Evolutionary conservation across 2,797 vertebrate genomes (phyloP).

Genomic region (Antennarius maculatus): DNA sequence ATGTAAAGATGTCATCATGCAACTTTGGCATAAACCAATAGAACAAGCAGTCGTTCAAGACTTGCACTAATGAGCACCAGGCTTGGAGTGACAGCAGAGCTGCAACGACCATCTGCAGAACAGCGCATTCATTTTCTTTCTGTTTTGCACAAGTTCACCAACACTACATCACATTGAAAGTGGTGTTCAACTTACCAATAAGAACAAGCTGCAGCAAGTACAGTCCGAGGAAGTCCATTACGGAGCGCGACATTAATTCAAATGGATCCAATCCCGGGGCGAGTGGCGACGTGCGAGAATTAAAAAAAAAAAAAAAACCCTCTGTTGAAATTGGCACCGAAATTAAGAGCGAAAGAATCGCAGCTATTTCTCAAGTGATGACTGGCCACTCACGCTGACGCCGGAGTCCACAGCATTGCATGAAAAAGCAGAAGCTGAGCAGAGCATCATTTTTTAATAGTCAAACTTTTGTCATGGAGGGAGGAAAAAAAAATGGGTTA

Average conservation of each 20-base stretch:
- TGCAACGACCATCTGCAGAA: conserved; percentile 17
- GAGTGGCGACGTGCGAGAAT: conserved; percentile 42
- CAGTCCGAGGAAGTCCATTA: conserved; percentile 76
- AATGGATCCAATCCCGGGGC: conserved; percentile 58
- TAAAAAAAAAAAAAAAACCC: conserved; percentile 29
- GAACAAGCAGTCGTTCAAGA: neutral
- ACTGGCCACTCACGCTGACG: conserved; percentile 55
- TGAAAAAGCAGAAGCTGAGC: conserved; percentile 49
- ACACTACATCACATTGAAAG: conserved; percentile 4
- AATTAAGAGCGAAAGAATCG: conserved; percentile 43
- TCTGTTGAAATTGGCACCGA: conserved; percentile 45
- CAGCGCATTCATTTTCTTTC: neutral
- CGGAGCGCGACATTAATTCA: conserved; percentile 55
- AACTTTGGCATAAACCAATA: conserved; percentile 46
- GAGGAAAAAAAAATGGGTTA: conserved; percentile 9
- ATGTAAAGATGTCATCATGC: neutral
- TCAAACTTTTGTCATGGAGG: conserved; percentile 66
- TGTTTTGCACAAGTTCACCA: conserved; percentile 28
- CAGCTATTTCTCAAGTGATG: conserved; percentile 65
- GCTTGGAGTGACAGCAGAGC: conserved; percentile 14
- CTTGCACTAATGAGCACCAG: neutral
- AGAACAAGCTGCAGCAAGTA: conserved; percentile 77
- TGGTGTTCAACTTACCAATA: conserved; percentile 70
- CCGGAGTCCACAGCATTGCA: conserved; percentile 59
- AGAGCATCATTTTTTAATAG: conserved; percentile 52